phyloP scores from a whole-genome alignment of 2,797 vertebrate genomes.

The Protonibea diacanthus region DNA sequence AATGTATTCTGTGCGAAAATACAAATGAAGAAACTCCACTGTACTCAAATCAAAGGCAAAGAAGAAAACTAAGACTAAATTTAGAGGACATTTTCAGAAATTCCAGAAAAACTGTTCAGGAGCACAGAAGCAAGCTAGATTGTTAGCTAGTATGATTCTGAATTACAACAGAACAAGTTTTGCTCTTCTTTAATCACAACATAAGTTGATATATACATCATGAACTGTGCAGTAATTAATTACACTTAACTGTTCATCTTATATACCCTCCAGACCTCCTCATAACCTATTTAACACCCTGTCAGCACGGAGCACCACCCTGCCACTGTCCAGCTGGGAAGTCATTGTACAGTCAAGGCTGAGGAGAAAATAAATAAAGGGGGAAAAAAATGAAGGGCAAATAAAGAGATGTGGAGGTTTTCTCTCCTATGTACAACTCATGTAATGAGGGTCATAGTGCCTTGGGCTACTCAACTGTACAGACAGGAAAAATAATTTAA shows the following conservation, averaged over 20 bases:
- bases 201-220: constrained; percentile 35
- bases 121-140: constrained; percentile 20
- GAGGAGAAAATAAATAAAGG: constrained; percentile 38
- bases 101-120: constrained; percentile 26
- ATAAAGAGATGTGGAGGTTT: constrained; percentile 61
- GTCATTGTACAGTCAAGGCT: constrained; percentile 25
- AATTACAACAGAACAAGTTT: constrained; percentile 5
- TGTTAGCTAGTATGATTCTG: constrained; percentile 18
- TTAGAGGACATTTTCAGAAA: constrained; percentile 1
- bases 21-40: not conserved
- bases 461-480: constrained; percentile 67
- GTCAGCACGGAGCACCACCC: constrained; percentile 41
- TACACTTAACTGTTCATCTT: constrained; percentile 56
- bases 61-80: constrained; percentile 15
- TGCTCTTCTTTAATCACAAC: constrained; percentile 36
- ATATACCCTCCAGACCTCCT: constrained; percentile 58
- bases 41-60: constrained; percentile 13
- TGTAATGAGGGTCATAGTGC: constrained; percentile 80
- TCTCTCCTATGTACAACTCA: constrained; percentile 58
- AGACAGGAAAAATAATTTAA: constrained; percentile 76
- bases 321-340: constrained; percentile 43
- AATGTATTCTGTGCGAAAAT: not conserved
- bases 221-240: constrained; percentile 62
- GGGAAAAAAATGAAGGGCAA: constrained; percentile 49
- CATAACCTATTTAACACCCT: constrained; percentile 63